Evolutionary conservation across 2,888 invertebrate genomes (phyloP).

Genomic region (Drosophila ochracea): DNA sequence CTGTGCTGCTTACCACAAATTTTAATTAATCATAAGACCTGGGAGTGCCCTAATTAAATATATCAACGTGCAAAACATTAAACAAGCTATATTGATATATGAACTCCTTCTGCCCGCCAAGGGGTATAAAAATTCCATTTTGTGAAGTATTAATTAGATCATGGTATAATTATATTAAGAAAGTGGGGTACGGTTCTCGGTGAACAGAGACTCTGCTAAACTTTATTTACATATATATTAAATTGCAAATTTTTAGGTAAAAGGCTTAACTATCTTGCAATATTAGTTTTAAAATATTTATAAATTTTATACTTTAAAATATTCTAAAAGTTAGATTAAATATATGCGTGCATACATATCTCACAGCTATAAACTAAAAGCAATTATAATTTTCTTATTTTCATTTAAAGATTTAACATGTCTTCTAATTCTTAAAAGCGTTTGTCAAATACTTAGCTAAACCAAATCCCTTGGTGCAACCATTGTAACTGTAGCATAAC

Average conservation of each 20-base stretch:
- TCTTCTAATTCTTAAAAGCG: background rate
- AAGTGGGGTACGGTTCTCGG: background rate
- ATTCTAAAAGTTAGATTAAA: background rate
- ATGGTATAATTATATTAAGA: background rate
- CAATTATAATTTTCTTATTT: background rate
- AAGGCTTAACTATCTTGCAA: background rate
- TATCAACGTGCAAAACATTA: no score
- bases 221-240: background rate
- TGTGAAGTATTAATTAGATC: background rate
- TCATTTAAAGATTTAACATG: background rate
- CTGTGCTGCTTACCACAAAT: constrained; percentile 18
- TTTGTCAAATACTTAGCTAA: constrained; percentile 4
- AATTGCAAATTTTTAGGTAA: background rate
- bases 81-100: background rate
- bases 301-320: background rate
- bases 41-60: background rate
- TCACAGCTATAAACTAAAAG: background rate
- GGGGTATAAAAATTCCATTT: background rate
- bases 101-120: background rate
- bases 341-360: background rate
- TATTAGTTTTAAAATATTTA: background rate
- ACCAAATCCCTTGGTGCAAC: constrained; percentile 19
- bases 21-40: background rate
- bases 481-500: constrained; percentile 32
- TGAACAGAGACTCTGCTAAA: background rate